These are phyloP conservation scores for Diarsia rubi DNA, from an alignment of 2,888 invertebrate species.

Conservation along the genomic window DNA sequence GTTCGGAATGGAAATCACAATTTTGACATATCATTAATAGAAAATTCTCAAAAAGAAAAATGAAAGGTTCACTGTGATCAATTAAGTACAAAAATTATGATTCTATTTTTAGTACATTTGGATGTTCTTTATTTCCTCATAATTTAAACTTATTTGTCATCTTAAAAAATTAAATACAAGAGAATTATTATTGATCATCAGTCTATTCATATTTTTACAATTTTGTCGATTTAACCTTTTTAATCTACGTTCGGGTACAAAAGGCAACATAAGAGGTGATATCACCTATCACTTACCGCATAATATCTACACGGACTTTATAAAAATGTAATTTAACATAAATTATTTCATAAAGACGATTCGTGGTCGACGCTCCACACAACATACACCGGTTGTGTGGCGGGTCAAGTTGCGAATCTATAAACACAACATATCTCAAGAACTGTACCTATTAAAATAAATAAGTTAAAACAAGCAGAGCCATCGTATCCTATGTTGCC, in stretches of 20 bases:
- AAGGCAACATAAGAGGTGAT: constrained; percentile 88
- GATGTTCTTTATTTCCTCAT: constrained; percentile 81
- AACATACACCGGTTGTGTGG: constrained; percentile 65
- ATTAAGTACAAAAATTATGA: constrained; percentile 88
- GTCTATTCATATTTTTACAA: constrained; percentile 91
- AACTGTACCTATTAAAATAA: constrained; percentile 84
- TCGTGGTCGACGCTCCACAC: constrained; percentile 70
- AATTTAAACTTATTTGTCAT: constrained; percentile 90
- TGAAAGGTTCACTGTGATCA: constrained; percentile 87
- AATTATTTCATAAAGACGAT: constrained; percentile 80
- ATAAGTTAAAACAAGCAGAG: constrained; percentile 87
- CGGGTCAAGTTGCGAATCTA: constrained; percentile 69
- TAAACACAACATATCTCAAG: constrained; percentile 70
- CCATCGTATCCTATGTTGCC: constrained; percentile 86
- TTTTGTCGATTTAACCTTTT: constrained; percentile 89
- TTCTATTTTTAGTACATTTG: constrained; percentile 77
- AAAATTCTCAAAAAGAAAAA: constrained; percentile 88
- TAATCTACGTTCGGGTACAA: constrained; percentile 83
- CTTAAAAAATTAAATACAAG: constrained; percentile 90
- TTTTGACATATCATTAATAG: constrained; percentile 72
- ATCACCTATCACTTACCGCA: constrained; percentile 79
- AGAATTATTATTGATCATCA: constrained; percentile 90
- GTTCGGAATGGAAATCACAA: constrained; percentile 78
- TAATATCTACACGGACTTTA: constrained; percentile 84
- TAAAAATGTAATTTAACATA: constrained; percentile 85